Evolutionary conservation across 2,888 invertebrate species (phyloP), one percentile per base, ranked within the genome.

Genomic region (Acleris holmiana): DNA sequence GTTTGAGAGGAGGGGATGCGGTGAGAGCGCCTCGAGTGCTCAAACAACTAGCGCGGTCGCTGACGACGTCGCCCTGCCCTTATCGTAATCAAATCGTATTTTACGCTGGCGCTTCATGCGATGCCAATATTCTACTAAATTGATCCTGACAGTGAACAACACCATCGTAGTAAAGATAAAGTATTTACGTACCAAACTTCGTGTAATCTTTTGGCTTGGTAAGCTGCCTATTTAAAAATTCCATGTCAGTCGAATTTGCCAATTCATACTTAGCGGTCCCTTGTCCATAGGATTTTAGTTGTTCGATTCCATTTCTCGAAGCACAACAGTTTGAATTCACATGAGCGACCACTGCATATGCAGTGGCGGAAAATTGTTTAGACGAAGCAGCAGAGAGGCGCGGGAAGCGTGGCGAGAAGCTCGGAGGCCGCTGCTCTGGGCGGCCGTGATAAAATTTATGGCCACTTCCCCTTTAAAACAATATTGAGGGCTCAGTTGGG

Each of bases 401-500:
- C 68, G 71, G 68, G 73, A 59, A 55, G 69, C 69, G 68, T 66
- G 71, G 72, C 66, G 68, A 63, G 70, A 68, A 68, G 68, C 73
- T 63, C 68, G 76, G 80, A 79, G 48, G 51, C 60, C 66, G 79
- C 82, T 73, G 78, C 77, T 76, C 86, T 90, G 90, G 85, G 86
- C 88, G 85, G 86, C 86, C 88, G 88, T 90, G 92, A 92, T 92
- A 92, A 91, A 93, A 93, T 93, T 93, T 93, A 93, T 93, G 92
- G 91, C 91, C 89, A 91, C 91, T 90, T 91, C 91, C 92, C 90
- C 91, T 93, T 93, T 93, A 93, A 93, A 93, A 93, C 93, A 93
- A 93, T 93, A 93, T 93, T 93, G 93, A 92, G 91, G 93, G 93
- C 91, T 92, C 93, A 89, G 91, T 91, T 91, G 90, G 91, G 92